phyloP scores from a whole-genome alignment of 1,140 invertebrate genomes.

The Cephus cinctus region DNA sequence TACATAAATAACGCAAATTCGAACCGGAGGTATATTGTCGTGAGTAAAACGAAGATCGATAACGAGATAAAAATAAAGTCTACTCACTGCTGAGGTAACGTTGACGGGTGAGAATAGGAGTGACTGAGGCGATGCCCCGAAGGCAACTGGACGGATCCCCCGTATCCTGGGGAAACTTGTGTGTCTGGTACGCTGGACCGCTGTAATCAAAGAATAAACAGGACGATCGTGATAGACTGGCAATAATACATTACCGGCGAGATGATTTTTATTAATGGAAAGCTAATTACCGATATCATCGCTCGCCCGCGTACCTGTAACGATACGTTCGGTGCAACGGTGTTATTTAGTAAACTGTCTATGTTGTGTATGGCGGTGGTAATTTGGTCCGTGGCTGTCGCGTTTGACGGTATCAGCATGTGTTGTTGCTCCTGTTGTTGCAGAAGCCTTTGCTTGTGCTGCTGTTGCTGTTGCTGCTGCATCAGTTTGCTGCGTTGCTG shows the following conservation, averaged over 20 bases:
- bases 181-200: constrained; percentile 71
- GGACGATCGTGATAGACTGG: neutral
- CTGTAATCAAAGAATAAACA: constrained; percentile 46
- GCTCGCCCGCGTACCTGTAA: constrained; percentile 55
- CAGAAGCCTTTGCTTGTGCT: constrained; percentile 56
- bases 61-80: too few relatives aligned
- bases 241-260: constrained; percentile 3
- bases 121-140: constrained; percentile 52
- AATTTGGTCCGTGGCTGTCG: constrained; percentile 62
- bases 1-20: too few relatives aligned
- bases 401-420: constrained; percentile 65
- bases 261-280: neutral
- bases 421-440: constrained; percentile 74
- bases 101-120: constrained; percentile 50
- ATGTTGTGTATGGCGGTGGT: constrained; percentile 70
- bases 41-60: too few relatives aligned
- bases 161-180: constrained; percentile 69
- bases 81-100: constrained; percentile 52
- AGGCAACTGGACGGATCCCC: constrained; percentile 55
- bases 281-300: neutral
- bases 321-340: constrained; percentile 80
- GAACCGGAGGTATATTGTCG: too few relatives aligned
- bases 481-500: constrained; percentile 53
- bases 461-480: constrained; percentile 47
- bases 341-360: constrained; percentile 74